These are phyloP conservation scores for Daktulosphaira vitifoliae DNA, from an alignment of 1,140 invertebrate genomes.

Conservation along the genomic window DNA sequence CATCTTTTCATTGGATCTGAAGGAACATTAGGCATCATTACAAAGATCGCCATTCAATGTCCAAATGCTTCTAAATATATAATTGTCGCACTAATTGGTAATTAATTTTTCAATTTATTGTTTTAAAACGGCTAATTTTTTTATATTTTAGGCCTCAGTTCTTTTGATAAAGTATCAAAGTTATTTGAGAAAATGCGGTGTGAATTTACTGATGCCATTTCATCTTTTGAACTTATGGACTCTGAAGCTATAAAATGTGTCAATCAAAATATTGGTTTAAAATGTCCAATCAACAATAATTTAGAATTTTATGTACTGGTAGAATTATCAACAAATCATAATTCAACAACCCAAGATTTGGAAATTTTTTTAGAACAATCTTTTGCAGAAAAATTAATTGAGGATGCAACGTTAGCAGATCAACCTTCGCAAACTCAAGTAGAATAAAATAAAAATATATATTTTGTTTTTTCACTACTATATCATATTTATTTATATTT, in stretches of 20 bases:
- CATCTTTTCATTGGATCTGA: slow-evolving; percentile 97
- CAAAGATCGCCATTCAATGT: slow-evolving; percentile 84
- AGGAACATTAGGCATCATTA: slow-evolving; percentile 90
- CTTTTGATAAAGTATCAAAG: slow-evolving; percentile 66
- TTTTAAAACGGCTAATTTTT: background rate
- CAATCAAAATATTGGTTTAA: slow-evolving; percentile 31
- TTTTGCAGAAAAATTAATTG: slow-evolving; percentile 59
- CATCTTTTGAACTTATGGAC: slow-evolving; percentile 91
- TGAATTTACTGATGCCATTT: slow-evolving; percentile 78
- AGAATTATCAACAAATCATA: slow-evolving; percentile 73
- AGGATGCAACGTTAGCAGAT: slow-evolving; percentile 73
- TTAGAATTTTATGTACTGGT: slow-evolving; percentile 80
- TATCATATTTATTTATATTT: slow-evolving; percentile 42
- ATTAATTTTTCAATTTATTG: slow-evolving; percentile 35
- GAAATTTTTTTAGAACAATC: slow-evolving; percentile 78
- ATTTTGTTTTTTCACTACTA: background rate
- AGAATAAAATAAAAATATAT: slow-evolving; percentile 33
- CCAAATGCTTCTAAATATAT: slow-evolving; percentile 67
- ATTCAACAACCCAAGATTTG: slow-evolving; percentile 58
- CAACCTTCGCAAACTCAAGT: slow-evolving; percentile 71
- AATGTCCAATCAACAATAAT: slow-evolving; percentile 45
- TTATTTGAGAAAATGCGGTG: slow-evolving; percentile 62
- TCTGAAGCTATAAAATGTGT: slow-evolving; percentile 50
- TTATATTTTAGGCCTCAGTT: slow-evolving; percentile 54
- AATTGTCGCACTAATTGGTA: slow-evolving; percentile 82